phyloP scores from a whole-genome alignment of 2,888 invertebrate genomes.

The Netelia virgata region DNA sequence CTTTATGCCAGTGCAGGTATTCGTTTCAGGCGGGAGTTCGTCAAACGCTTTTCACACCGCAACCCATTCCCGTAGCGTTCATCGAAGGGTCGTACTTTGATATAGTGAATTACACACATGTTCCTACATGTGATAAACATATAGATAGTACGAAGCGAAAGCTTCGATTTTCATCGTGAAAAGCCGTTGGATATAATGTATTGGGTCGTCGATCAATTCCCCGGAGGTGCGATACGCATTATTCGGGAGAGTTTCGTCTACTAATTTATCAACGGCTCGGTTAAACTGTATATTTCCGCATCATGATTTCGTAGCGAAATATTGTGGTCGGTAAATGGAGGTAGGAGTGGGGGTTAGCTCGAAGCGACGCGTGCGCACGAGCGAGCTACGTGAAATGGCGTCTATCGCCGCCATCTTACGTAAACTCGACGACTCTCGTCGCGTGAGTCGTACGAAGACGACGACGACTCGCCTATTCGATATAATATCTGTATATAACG shows the following conservation, averaged over 20 bases:
- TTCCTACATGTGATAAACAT: background rate
- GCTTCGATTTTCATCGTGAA: slow-evolving; percentile 38
- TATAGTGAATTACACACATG: background rate
- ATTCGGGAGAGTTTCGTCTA: slow-evolving; percentile 41
- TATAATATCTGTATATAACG: background rate
- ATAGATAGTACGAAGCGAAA: background rate
- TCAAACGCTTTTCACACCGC: background rate
- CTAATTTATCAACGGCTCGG: slow-evolving; percentile 61
- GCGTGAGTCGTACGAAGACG: background rate
- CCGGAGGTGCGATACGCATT: slow-evolving; percentile 53
- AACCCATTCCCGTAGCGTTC: background rate
- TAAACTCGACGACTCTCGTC: background rate
- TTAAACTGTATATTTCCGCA: slow-evolving; percentile 51
- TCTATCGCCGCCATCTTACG: background rate
- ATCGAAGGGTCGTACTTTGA: background rate
- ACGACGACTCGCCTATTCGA: background rate
- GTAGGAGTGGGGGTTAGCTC: background rate
- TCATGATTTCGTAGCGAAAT: slow-evolving; percentile 43
- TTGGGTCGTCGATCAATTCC: slow-evolving; percentile 49
- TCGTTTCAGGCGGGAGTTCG: background rate
- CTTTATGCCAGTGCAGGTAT: background rate
- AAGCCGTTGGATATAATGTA: slow-evolving; percentile 12
- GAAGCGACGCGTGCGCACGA: background rate
- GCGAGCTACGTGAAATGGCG: background rate
- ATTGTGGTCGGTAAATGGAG: slow-evolving; percentile 28